phyloP scores from a whole-genome alignment of 2,113 vertebrate species.

The Cephalopholis sonnerati region DNA sequence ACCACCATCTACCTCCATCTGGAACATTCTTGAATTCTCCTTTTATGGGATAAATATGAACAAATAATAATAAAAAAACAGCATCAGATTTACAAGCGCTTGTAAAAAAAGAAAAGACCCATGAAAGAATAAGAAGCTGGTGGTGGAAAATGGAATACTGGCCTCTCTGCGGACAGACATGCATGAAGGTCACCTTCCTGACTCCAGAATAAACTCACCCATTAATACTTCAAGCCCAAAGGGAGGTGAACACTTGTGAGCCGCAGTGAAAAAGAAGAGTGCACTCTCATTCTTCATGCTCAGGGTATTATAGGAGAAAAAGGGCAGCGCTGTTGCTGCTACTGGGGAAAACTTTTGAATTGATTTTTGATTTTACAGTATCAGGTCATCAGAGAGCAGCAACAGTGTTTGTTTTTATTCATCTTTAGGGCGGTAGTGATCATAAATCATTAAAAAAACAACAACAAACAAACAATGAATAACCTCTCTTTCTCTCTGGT shows the following conservation, averaged over 20 bases:
- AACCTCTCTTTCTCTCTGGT: not conserved
- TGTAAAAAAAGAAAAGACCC: slow-evolving; percentile 3
- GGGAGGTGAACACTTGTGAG: slow-evolving; percentile 53
- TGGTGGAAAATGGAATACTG: slow-evolving; percentile 27
- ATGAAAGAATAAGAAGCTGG: slow-evolving; percentile 10
- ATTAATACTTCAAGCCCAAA: slow-evolving; percentile 76
- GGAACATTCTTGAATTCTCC: not conserved
- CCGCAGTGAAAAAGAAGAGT: slow-evolving; percentile 38
- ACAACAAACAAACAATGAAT: not conserved
- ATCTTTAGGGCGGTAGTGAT: slow-evolving; percentile 11
- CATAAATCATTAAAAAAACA: not conserved
- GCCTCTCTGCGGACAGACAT: slow-evolving; percentile 32
- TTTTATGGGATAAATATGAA: slow-evolving; percentile 11
- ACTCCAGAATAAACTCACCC: slow-evolving; percentile 69
- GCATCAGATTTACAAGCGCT: not conserved
- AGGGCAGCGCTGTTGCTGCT: not conserved
- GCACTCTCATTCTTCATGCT: slow-evolving; percentile 27
- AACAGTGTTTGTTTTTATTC: slow-evolving; percentile 9
- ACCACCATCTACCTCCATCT: not conserved
- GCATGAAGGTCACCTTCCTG: slow-evolving; percentile 74
- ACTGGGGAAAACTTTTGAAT: slow-evolving; percentile 7
- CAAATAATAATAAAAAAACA: slow-evolving; percentile 9
- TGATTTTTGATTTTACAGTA: slow-evolving; percentile 20
- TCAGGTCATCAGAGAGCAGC: slow-evolving; percentile 11
- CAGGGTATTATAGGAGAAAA: slow-evolving; percentile 27